A percentile compares a stretch with the other conserved stretches of the same genome.
Evolutionary conservation across 2,888 invertebrate genomes (phyloP).

Genomic region (Catocala nupta): DNA sequence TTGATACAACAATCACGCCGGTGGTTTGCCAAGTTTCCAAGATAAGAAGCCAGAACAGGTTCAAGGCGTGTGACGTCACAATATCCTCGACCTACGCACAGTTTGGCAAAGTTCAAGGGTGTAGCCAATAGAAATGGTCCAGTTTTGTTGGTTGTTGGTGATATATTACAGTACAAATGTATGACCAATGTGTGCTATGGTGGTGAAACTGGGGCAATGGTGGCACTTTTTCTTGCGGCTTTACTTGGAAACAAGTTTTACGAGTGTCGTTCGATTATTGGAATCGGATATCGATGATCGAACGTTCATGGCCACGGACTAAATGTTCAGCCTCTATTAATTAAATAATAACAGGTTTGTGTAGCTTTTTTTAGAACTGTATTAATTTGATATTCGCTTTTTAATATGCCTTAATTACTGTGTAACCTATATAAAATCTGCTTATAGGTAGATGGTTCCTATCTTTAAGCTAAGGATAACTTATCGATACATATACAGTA

Average conservation of each 20-base stretch:
- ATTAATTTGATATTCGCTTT: not conserved
- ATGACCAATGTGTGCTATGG: slow-evolving; percentile 28
- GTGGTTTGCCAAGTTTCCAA: slow-evolving; percentile 45
- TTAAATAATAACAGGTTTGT: slow-evolving; percentile 26
- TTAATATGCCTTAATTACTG: not conserved
- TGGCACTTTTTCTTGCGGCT: slow-evolving; percentile 54
- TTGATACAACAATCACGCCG: slow-evolving; percentile 13
- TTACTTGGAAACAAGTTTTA: slow-evolving; percentile 57
- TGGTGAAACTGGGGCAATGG: slow-evolving; percentile 56
- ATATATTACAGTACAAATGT: slow-evolving; percentile 26
- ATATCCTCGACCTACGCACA: slow-evolving; percentile 49
- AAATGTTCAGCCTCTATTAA: slow-evolving; percentile 25
- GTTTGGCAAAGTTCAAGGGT: slow-evolving; percentile 58
- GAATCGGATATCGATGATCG: slow-evolving; percentile 52
- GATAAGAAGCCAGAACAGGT: slow-evolving; percentile 50
- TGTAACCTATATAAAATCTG: too few species aligned
- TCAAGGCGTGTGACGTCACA: slow-evolving; percentile 42
- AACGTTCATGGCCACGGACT: slow-evolving; percentile 42
- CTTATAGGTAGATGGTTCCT: too few species aligned
- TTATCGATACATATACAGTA: too few species aligned
- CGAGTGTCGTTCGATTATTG: slow-evolving; percentile 53
- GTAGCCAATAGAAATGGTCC: slow-evolving; percentile 32
- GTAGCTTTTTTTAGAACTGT: slow-evolving; percentile 4
- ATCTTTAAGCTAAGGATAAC: too few species aligned
- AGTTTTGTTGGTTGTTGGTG: slow-evolving; percentile 21